Conservation (phyloP, 1,140 invertebrate species). For the Triops cancriformis region DNA sequence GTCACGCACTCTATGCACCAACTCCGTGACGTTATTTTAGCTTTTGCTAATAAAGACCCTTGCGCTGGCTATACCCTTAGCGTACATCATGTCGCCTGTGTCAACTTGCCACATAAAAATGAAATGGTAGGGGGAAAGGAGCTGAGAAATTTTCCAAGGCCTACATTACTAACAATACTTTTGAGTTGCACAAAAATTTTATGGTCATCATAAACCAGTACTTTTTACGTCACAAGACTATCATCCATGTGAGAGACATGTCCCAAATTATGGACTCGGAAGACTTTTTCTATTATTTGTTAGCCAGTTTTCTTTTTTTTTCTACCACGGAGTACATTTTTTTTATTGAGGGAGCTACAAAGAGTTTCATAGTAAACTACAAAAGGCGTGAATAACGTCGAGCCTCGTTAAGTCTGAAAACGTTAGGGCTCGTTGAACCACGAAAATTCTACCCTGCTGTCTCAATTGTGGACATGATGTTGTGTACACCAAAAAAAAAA, state of each 20-base stretch:
- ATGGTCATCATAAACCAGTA: not conserved
- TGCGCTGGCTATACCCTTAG: not conserved
- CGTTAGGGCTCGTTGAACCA: not conserved
- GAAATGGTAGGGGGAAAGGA: not conserved
- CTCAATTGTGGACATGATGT: not conserved
- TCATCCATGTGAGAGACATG: not conserved
- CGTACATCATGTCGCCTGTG: not conserved
- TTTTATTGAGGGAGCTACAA: not conserved
- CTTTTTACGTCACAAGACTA: not conserved
- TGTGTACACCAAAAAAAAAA: not conserved
- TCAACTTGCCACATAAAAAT: not conserved
- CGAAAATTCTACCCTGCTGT: not conserved
- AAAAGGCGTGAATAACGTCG: conserved; percentile 2
- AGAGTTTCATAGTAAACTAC: not conserved
- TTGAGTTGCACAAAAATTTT: not conserved
- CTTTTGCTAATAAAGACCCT: not conserved
- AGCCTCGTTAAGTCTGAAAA: not conserved
- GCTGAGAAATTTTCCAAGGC: conserved; percentile 9
- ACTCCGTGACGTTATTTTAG: not conserved
- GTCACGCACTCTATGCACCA: not conserved
- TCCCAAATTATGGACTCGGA: not conserved
- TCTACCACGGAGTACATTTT: not conserved
- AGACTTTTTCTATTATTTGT: not conserved
- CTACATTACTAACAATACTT: not conserved
- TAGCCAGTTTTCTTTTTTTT: not conserved